Conservation (phyloP, 1,140 invertebrate genomes). For the Nomia melanderi region DNA sequence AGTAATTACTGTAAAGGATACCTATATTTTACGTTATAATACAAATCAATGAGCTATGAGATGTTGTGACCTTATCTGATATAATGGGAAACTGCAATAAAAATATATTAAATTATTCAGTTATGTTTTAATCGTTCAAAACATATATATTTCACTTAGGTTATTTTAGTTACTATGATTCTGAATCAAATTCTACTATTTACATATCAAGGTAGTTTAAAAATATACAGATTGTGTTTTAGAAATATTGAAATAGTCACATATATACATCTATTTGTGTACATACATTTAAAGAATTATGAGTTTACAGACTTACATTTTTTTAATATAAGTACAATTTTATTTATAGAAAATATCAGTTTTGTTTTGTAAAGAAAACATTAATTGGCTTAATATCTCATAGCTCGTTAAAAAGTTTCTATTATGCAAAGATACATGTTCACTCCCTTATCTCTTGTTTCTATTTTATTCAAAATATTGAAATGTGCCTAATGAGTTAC, state of each 20-base stretch:
- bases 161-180: neutral
- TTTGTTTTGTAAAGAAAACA: neutral
- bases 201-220: too few species aligned
- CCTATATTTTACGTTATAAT: conserved; percentile 41
- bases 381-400: conserved; percentile 15
- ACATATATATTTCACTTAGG: neutral
- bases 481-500: conserved; percentile 46
- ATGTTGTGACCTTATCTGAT: conserved; percentile 10
- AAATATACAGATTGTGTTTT: neutral
- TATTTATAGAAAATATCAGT: neutral
- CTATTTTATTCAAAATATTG: conserved; percentile 24
- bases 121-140: neutral
- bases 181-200: neutral
- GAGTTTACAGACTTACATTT: neutral
- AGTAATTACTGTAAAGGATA: conserved; percentile 33
- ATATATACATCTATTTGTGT: conserved; percentile 5
- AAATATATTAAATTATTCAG: conserved; percentile 7
- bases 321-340: neutral
- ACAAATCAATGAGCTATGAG: conserved; percentile 37
- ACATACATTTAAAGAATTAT: neutral
- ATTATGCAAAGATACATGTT: conserved; percentile 38
- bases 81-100: neutral
- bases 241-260: neutral
- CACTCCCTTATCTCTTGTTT: conserved; percentile 42
- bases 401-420: conserved; percentile 24